Base-by-base conservation (phyloP, 2,888 invertebrate species). In the Drosophila hamatofila region DNA sequence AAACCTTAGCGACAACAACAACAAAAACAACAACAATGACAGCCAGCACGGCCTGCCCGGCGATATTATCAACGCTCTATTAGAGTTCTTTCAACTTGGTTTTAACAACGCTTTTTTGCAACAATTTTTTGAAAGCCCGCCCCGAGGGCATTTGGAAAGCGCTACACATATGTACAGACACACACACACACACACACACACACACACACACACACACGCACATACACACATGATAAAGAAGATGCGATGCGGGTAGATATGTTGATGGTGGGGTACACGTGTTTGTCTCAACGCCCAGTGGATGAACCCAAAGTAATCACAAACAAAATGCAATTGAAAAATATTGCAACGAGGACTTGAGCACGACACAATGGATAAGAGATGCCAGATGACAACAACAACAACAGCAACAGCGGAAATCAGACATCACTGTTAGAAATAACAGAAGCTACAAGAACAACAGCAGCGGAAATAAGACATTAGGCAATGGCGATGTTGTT, bases 31-130 rank as follows among this genome's bases (percentile, higher is more conserved):
- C 35, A 30, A 30, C 30, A 30, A 52, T 39, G 42, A 35, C 61
- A 58, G 56, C 42, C 61, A 64, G 49, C 70, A 54, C 55, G 48
- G 54, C 37, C 62, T 61, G 57, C 52, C 63, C 49, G 25, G 46
- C 65, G 70, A 74, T 78, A 72, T 80, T 75, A 75, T 84, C 72
- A 84, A 74, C 74, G 81, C 74, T 72, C 66, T 74, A 67, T 62
- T 73, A 79, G 69, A 87, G 85, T 83, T 83, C 85, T 83, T 83
- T 84, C 75, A 88, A 87, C 85, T 87, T 57, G 65, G 35, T 58
- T 65, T 80, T 55, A 55, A 75, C 56, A 72, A 73, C 61, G 54
- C n/a, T 59, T 59, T 71, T 71, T 46, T 62, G 63, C 60, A 70
- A 60, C 54, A 55, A 54, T 66, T 62, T 51, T 51, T 49, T 63